These are phyloP conservation scores for Cataglyphis rosenhaueri DNA, from an alignment of 2,888 invertebrate genomes.

Conservation along the genomic window DNA sequence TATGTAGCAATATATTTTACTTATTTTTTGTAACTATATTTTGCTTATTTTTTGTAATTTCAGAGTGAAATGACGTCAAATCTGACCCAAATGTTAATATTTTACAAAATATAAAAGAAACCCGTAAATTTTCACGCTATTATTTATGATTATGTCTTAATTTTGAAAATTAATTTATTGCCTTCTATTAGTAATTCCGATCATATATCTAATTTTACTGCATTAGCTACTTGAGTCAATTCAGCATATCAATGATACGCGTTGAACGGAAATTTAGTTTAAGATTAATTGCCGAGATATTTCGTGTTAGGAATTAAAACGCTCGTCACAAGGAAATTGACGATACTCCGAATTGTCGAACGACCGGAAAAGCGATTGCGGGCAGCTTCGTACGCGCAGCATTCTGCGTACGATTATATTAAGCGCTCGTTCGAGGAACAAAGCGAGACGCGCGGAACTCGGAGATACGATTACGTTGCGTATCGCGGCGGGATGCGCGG, in stretches of 20 bases:
- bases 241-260: not conserved
- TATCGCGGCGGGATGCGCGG: conserved; percentile 66
- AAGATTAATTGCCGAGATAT: not conserved
- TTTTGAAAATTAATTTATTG: conserved; percentile 39
- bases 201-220: conserved; percentile 4
- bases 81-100: not conserved
- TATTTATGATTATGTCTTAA: conserved; percentile 10
- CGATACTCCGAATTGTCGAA: too few relatives aligned
- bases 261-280: conserved; percentile 6
- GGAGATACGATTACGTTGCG: conserved; percentile 71
- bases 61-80: not conserved
- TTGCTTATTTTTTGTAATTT: not conserved
- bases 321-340: not conserved
- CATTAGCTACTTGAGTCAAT: conserved; percentile 5
- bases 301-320: not conserved
- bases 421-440: conserved; percentile 34
- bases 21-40: not conserved
- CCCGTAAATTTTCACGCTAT: not conserved
- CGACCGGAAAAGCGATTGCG: not conserved
- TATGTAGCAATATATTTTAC: not conserved
- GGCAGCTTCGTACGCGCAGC: not conserved
- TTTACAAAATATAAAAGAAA: conserved; percentile 12
- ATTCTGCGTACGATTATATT: conserved; percentile 12
- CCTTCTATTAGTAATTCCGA: conserved; percentile 3
- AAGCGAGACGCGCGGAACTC: conserved; percentile 44